These are phyloP conservation scores for Falco peregrinus DNA, from an alignment of 2,797 vertebrate species.

Conservation along the genomic window DNA sequence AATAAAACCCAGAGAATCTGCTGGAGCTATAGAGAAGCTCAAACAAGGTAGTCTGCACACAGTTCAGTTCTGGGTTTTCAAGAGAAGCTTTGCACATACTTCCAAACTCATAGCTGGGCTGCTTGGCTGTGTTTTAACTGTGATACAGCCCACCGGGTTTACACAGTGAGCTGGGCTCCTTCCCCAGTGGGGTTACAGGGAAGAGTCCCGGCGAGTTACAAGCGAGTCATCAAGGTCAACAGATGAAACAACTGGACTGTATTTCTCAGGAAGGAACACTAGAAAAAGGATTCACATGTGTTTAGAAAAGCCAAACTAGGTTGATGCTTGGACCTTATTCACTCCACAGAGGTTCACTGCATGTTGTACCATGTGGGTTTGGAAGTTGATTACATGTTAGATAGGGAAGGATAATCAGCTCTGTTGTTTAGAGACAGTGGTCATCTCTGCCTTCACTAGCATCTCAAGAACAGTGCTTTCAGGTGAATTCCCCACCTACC, in stretches of 20 bases:
- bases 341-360: background rate
- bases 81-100: background rate
- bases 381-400: background rate
- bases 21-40: background rate
- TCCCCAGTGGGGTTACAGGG: background rate
- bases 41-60: background rate
- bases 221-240: background rate
- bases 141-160: background rate
- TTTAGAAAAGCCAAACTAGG: background rate
- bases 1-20: background rate
- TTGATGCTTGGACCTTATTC: background rate
- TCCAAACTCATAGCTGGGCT: background rate
- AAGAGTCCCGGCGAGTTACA: background rate
- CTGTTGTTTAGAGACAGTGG: background rate
- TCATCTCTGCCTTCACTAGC: background rate
- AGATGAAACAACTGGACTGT: background rate
- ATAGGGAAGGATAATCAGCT: background rate
- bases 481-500: background rate
- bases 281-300: background rate
- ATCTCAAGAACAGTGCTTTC: background rate
- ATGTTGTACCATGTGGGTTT: background rate
- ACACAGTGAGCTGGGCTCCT: background rate
- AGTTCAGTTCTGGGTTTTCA: background rate
- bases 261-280: background rate
- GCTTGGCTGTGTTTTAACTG: background rate